These are phyloP conservation scores for Pogona vitticeps DNA, from an alignment of 2,113 vertebrate genomes.

Conservation along the genomic window DNA sequence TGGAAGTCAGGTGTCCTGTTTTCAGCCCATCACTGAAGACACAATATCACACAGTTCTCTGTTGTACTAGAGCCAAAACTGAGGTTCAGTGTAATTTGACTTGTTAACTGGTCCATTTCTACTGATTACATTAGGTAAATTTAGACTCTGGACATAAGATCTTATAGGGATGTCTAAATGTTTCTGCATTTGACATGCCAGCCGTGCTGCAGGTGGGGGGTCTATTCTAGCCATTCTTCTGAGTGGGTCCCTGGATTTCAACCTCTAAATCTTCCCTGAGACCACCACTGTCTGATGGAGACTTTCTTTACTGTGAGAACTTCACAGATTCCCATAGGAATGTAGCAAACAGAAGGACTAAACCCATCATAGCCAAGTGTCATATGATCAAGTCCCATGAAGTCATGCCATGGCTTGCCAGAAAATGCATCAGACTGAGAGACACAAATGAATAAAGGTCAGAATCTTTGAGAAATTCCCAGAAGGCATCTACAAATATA, in stretches of 20 bases:
- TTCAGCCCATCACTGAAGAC: too few species aligned
- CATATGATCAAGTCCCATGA: slow-evolving; percentile 26
- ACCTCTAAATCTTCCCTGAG: background rate
- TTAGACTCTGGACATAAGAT: background rate
- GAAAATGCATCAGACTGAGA: slow-evolving; percentile 1
- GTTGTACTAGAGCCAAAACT: background rate
- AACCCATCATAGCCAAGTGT: background rate
- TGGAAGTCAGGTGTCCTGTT: too few species aligned
- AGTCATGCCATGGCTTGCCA: slow-evolving; percentile 6
- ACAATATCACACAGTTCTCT: too few species aligned
- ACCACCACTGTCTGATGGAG: background rate
- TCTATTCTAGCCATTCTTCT: background rate
- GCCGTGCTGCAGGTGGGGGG: too few species aligned
- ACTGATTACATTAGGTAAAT: background rate
- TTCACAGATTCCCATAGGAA: background rate
- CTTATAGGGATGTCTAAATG: background rate
- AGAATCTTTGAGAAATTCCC: background rate
- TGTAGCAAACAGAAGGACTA: background rate
- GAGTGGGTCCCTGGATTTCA: background rate
- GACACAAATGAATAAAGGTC: slow-evolving; percentile 17
- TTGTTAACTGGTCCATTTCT: background rate
- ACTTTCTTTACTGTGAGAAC: background rate
- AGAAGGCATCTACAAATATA: background rate
- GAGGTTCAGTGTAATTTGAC: background rate
- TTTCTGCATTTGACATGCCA: background rate